Conservation (phyloP, 1,140 invertebrate species). For the Pogonomyrmex californicus region DNA sequence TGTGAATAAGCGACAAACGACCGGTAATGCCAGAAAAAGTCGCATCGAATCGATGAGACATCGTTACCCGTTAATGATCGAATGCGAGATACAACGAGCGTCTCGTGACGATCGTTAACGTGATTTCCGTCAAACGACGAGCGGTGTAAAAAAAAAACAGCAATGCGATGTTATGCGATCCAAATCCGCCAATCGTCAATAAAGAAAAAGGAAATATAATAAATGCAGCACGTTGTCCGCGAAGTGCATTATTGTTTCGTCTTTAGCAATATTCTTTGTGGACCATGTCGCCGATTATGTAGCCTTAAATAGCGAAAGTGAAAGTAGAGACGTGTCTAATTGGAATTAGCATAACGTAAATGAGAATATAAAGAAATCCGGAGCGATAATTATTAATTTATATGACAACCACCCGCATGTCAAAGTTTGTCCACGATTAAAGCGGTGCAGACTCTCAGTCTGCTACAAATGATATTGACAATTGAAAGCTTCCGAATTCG, state of each 20-base stretch:
- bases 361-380: neutral
- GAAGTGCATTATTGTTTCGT: slow-evolving; percentile 42
- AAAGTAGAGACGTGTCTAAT: slow-evolving; percentile 57
- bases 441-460: neutral
- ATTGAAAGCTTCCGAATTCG: neutral
- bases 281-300: slow-evolving; percentile 57
- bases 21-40: neutral
- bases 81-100: neutral
- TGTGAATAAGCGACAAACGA: neutral
- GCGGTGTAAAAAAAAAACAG: neutral
- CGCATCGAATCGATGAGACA: neutral
- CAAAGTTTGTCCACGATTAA: neutral
- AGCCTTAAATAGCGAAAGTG: slow-evolving; percentile 71
- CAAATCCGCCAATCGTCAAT: slow-evolving; percentile 44
- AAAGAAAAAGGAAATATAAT: neutral
- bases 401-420: neutral
- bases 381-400: slow-evolving; percentile 5
- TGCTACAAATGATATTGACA: neutral
- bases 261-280: slow-evolving; percentile 59
- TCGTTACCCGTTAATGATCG: neutral
- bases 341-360: slow-evolving; percentile 47
- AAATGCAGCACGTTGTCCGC: slow-evolving; percentile 47
- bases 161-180: slow-evolving; percentile 24
- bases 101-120: slow-evolving; percentile 9
- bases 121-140: neutral